Base-by-base conservation (phyloP, 2,888 invertebrate species). In the Hyles lineata region DNA sequence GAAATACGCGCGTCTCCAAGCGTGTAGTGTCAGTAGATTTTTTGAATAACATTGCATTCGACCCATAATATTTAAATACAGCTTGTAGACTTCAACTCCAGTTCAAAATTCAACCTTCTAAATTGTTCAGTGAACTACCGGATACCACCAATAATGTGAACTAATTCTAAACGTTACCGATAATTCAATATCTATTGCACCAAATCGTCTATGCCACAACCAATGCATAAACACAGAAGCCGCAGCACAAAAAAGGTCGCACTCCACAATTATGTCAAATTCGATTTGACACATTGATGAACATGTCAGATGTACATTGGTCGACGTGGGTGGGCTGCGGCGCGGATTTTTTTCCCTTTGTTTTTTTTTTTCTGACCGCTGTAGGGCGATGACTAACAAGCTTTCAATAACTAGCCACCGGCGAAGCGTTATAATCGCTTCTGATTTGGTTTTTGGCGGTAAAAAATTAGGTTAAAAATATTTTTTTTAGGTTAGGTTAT, bases 231-330 rank as follows among this genome's bases (percentile, higher is more conserved):
- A 71, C 73, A 79, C 84, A 87, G 87, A 85, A 87, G 87, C 85
- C 83, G 81, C 84, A 85, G 74, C 35, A 75, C 70, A 70, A 70
- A 73, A 67, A 67, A 55, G 70, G 29, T 70, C 32, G 29, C 58
- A 29, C 70, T 71, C 58, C 43, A 89, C 90, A 91, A 93, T 93
- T 92, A 93, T 90, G 94, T 94, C 94, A 92, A 92, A 93, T 85
- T 88, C 90, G 88, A 93, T 94, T 93, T 93, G 93, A 93, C 93
- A 93, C 87, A 50, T 92, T 92, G 93, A 93, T 93, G 94, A 93
- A 93, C 93, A 93, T 91, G 92, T 88, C 89, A 90, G 89, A 91
- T 87, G 85, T 90, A 90, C 82, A 89, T 90, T 86, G 87, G 88
- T 85, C 92, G 80, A 79, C 87, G 90, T 93, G 94, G 94, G 94